A percentile compares a stretch with the other conserved stretches of the same genome.
phyloP scores from a whole-genome alignment of 2,113 vertebrate species.

The Notechis scutatus region DNA sequence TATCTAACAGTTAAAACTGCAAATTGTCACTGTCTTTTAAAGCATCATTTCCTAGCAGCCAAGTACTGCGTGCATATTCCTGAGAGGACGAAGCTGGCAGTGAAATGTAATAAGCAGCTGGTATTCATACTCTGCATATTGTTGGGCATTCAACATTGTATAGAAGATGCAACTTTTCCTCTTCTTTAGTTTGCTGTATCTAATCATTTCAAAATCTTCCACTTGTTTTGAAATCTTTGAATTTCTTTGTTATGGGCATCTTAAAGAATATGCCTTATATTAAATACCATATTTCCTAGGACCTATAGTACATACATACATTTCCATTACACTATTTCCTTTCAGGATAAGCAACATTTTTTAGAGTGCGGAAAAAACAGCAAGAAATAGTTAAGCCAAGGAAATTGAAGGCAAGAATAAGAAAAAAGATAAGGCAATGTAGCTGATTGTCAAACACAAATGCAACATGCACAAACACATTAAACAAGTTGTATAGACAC shows the following conservation, averaged over 20 bases:
- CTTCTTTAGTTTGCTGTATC: not conserved
- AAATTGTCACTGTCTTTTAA: conserved; percentile 51
- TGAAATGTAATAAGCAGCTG: not conserved
- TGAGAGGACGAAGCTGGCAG: not conserved
- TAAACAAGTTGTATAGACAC: not conserved
- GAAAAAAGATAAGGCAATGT: not conserved
- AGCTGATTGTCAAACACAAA: not conserved
- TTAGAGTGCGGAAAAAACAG: not conserved
- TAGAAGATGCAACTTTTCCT: not conserved
- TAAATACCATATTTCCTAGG: not conserved
- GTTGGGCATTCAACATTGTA: not conserved
- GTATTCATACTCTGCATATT: not conserved
- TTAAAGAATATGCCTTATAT: not conserved
- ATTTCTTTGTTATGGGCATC: not conserved
- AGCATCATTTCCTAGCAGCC: conserved; percentile 38
- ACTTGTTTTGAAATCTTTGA: not conserved
- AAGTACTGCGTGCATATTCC: not conserved
- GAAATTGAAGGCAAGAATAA: not conserved
- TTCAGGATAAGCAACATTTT: not conserved
- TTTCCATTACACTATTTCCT: not conserved
- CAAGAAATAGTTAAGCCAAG: not conserved
- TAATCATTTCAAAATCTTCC: not conserved
- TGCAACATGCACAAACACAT: not conserved
- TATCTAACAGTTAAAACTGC: conserved; percentile 59
- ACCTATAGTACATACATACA: not conserved